Percentiles rank a stretch among this genome's conserved stretches.
Evolutionary conservation across 2,113 vertebrate genomes (phyloP).

Genomic region (Chauna torquata): DNA sequence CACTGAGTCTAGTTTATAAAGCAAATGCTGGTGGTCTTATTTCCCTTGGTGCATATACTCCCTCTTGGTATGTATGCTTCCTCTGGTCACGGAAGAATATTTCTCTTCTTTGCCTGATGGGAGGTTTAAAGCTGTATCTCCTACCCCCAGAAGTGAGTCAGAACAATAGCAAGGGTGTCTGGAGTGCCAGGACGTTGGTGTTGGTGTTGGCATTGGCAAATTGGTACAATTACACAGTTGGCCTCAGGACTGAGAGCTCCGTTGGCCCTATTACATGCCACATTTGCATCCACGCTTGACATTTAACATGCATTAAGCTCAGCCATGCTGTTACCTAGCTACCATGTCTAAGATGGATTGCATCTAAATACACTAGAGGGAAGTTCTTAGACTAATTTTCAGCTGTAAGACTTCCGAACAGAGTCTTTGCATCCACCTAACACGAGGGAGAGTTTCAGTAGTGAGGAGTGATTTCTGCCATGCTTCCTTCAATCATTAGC

Average conservation of each 20-base stretch:
- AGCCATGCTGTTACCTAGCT: neutral
- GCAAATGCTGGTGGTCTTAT: neutral
- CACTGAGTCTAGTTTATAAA: neutral
- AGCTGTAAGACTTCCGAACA: neutral
- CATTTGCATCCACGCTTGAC: neutral
- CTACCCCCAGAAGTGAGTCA: neutral
- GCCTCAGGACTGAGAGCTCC: neutral
- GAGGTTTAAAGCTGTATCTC: neutral
- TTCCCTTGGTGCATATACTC: neutral
- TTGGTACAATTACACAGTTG: fast-evolving
- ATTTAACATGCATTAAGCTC: neutral
- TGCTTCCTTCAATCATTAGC: neutral
- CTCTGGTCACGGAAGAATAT: neutral
- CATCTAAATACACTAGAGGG: fast-evolving
- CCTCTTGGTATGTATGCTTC: neutral
- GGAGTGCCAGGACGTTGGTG: neutral
- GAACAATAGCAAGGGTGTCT: neutral
- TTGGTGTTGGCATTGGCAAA: neutral
- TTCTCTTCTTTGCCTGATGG: neutral
- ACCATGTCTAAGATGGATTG: neutral
- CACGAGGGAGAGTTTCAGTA: neutral
- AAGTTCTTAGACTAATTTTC: neutral
- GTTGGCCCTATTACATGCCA: neutral
- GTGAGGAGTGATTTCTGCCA: neutral
- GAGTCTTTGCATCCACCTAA: neutral